Evolutionary conservation across 2,888 invertebrate species (phyloP).

Genomic region (Xanthostigma xanthostigma): DNA sequence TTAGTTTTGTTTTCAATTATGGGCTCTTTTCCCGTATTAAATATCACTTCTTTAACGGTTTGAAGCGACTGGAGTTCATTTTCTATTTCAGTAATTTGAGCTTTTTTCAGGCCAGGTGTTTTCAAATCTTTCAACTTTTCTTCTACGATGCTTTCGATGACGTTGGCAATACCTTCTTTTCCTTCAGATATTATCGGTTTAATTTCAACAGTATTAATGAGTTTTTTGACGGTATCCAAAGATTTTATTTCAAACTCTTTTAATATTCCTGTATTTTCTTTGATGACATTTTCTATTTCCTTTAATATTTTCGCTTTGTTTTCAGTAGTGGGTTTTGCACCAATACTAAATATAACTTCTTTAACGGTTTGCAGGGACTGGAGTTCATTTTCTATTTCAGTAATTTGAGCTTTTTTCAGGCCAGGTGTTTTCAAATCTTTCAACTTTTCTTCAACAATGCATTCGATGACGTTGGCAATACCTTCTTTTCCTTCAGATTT

Average conservation of each 20-base stretch:
- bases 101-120: conserved; percentile 5
- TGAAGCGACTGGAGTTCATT: conserved; percentile 1
- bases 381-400: conserved; percentile 1
- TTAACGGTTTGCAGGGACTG: conserved; percentile 4
- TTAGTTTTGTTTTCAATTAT: too few relatives aligned
- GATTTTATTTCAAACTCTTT: not conserved
- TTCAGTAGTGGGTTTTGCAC: too few relatives aligned
- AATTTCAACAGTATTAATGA: conserved; percentile 13
- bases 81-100: conserved; percentile 3
- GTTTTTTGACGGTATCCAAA: not conserved
- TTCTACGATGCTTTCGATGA: conserved; percentile 10
- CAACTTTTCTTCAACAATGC: conserved; percentile 10
- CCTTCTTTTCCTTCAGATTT: conserved; percentile 7
- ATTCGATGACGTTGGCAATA: conserved; percentile 3
- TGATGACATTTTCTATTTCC: too few relatives aligned
- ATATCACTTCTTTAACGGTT: conserved; percentile 3
- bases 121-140: conserved; percentile 5
- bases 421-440: conserved; percentile 1
- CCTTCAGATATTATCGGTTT: conserved; percentile 9
- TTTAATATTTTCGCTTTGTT: too few relatives aligned
- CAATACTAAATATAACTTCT: not conserved
- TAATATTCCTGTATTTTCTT: not conserved
- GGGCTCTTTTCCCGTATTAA: too few relatives aligned
- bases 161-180: conserved; percentile 3
- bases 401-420: conserved; percentile 6